A percentile compares a stretch with the other conserved stretches of the same genome.
Conservation (phyloP, 2,113 vertebrate species). For the Pachyramphus minor region DNA sequence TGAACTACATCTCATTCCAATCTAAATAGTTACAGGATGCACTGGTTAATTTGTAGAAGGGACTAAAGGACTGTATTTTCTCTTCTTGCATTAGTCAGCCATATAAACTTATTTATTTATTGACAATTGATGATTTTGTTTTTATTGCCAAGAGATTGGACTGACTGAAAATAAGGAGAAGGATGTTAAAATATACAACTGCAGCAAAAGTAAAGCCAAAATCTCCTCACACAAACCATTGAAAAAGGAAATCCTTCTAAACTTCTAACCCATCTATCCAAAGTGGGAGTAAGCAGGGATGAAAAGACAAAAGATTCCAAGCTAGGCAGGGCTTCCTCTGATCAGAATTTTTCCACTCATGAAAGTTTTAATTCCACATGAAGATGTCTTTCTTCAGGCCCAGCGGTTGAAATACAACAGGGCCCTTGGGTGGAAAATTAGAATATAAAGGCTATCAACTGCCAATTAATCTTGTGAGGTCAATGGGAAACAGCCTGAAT, state of each 20-base stretch:
- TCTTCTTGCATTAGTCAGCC: not conserved
- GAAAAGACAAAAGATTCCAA: not conserved
- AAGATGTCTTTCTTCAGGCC: not conserved
- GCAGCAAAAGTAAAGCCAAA: not conserved
- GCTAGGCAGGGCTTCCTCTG: not conserved
- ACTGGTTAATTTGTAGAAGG: not conserved
- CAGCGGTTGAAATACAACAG: not conserved
- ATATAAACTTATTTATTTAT: not conserved
- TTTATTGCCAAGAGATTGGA: slow-evolving; percentile 4
- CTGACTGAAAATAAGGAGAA: not conserved
- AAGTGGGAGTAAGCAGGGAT: not conserved
- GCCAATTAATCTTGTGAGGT: slow-evolving; percentile 57
- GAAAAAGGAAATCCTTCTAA: not conserved
- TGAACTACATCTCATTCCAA: not conserved
- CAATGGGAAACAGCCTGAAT: slow-evolving; percentile 29
- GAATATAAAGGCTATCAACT: slow-evolving; percentile 46
- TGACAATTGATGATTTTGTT: slow-evolving; percentile 35
- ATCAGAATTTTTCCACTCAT: not conserved
- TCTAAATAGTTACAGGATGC: not conserved
- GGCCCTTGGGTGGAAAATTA: slow-evolving; percentile 37
- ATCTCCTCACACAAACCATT: not conserved
- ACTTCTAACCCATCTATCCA: not conserved
- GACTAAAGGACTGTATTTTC: not conserved
- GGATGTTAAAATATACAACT: not conserved
- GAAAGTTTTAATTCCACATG: not conserved